Evolutionary conservation across 2,797 vertebrate species (phyloP).

Genomic region (Lycodopsis pacificus): DNA sequence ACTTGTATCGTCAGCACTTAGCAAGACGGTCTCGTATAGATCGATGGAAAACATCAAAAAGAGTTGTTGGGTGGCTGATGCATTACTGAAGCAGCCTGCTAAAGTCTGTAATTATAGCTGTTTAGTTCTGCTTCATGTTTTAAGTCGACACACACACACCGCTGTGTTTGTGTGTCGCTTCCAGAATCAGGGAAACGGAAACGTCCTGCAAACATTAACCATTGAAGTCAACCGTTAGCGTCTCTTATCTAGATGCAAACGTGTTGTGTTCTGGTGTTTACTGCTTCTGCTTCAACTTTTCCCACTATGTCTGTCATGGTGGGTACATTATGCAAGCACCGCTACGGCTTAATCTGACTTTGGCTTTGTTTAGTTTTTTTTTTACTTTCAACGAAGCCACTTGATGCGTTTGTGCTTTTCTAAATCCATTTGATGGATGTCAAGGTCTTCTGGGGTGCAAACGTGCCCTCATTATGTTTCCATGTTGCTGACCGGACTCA

Average conservation of each 20-base stretch:
- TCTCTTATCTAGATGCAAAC: background rate
- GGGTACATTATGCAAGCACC: conserved; percentile 48
- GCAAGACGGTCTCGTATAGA: conserved; percentile 28
- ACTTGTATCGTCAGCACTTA: conserved; percentile 56
- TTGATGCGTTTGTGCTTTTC: background rate
- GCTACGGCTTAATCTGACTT: conserved; percentile 22
- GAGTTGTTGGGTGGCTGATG: conserved; percentile 13
- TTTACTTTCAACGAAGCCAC: background rate
- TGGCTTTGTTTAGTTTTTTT: background rate
- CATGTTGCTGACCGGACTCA: conserved; percentile 11
- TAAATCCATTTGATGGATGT: conserved; percentile 12
- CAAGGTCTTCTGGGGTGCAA: background rate
- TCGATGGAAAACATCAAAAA: conserved; percentile 11
- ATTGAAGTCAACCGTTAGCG: background rate
- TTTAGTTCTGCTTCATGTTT: background rate
- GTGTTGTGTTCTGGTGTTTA: background rate
- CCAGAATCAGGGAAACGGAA: conserved; percentile 23
- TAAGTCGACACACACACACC: background rate
- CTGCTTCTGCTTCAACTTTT: background rate
- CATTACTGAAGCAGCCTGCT: conserved; percentile 20
- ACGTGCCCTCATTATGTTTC: background rate
- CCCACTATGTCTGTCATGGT: background rate
- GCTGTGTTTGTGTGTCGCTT: conserved; percentile 5
- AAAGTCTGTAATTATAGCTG: background rate
- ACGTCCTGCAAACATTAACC: conserved; percentile 19